Base-by-base conservation (phyloP, 2,888 invertebrate genomes). In the Neocrepidodera transversa region DNA sequence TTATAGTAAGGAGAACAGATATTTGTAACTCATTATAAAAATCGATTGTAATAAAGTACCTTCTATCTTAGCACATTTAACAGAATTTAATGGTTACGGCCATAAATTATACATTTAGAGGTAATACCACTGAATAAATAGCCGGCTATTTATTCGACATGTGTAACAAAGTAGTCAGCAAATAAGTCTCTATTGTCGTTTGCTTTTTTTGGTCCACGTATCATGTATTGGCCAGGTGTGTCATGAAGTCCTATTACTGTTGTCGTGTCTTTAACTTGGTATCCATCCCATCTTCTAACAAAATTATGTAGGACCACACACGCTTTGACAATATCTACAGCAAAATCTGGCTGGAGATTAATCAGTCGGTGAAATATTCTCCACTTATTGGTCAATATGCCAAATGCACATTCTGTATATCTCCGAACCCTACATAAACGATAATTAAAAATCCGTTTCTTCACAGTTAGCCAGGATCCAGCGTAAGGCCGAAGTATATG, bases 361-460 rank as follows among this genome's bases (percentile, higher is more conserved):
- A 68, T 51, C 16, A 62, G 58, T 13, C 69, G 35, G 49, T 72
- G 70, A 28, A 72, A 69, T 23, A 74, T 70, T 28, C 70, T 53
- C 70, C 71, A 73, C 60, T 73, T 73, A 32, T 64, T 73, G 35
- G 60, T 49, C 13, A 67, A 38, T 23, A 67, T 63, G 3, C 64
- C 66, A 50, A 63, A 64, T 10, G 54, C 51, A 55, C 71, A 72
- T 58, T 73, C 69, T 5, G 71, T 64, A 57, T 65, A 68, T 26
- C 71, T 51, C 54, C 72, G 45, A 43, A 71, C 72, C 40, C 65
- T 53, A 23, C 36, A 45, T 30, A 60, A 52, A n/a, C 62, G 49
- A 54, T 67, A 67, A 49, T 67, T 65, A 28, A 60, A 62, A 26
- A 60, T 40, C 49, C 49, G 54, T 52, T 62, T 61, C n/a, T 55